These are phyloP conservation scores for Epinotia ramella DNA, from an alignment of 2,888 invertebrate species.

Conservation along the genomic window DNA sequence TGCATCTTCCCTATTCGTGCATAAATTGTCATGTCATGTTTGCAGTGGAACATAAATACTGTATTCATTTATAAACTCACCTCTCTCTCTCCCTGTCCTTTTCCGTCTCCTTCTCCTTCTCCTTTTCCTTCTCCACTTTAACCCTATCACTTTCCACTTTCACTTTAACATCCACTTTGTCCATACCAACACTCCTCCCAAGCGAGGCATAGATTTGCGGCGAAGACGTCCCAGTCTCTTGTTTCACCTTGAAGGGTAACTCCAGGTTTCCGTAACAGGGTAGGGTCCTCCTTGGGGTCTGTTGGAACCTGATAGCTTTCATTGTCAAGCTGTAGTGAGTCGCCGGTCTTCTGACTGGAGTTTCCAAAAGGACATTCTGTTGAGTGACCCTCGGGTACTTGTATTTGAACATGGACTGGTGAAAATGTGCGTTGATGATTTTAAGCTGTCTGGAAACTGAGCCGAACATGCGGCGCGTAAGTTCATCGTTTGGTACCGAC, in stretches of 20 bases:
- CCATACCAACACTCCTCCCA: constrained; percentile 60
- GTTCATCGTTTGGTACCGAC: constrained; percentile 67
- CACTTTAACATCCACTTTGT: constrained; percentile 58
- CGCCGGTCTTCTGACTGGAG: constrained; percentile 63
- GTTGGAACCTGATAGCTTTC: constrained; percentile 75
- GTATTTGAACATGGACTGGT: constrained; percentile 73
- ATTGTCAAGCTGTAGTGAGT: constrained; percentile 70
- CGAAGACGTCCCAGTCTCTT: constrained; percentile 61
- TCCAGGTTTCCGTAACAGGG: constrained; percentile 82
- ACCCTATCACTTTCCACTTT: constrained; percentile 60
- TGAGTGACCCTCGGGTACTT: constrained; percentile 78
- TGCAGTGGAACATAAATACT: too few species aligned
- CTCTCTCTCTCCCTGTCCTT: constrained; percentile 61
- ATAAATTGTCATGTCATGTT: too few species aligned
- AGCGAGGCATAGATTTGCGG: constrained; percentile 67
- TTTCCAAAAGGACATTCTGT: constrained; percentile 76
- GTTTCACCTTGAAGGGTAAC: constrained; percentile 76
- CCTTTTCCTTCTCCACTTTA: constrained; percentile 55
- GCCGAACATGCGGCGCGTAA: constrained; percentile 71
- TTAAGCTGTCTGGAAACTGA: constrained; percentile 76
- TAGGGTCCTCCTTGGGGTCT: constrained; percentile 71
- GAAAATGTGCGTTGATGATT: constrained; percentile 77
- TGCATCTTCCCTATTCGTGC: too few species aligned
- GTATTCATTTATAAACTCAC: constrained; percentile 23
- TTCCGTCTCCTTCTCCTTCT: constrained; percentile 51